Evolutionary conservation across 2,113 vertebrate species (phyloP).

Genomic region (Gracilinanus agilis): DNA sequence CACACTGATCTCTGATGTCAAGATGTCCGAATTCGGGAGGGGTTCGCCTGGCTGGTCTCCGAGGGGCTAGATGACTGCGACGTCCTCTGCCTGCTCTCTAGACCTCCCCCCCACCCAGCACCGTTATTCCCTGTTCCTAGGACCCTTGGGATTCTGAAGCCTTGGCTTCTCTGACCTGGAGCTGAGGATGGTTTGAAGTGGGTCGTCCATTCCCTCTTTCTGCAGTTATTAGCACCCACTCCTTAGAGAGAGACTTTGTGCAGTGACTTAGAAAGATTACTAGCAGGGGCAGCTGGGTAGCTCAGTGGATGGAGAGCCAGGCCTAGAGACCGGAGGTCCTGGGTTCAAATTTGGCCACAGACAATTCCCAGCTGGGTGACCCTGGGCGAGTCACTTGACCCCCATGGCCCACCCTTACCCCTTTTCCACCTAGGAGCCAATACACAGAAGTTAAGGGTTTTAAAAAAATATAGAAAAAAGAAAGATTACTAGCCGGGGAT

Average conservation of each 20-base stretch:
- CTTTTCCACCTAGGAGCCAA: no score
- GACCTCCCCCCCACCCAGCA: no score
- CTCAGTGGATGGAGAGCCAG: no score
- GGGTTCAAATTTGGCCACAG: no score
- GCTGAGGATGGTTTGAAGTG: background rate
- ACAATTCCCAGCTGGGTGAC: no score
- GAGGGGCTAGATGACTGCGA: background rate
- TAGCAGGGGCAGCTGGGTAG: no score
- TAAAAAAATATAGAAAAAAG: no score
- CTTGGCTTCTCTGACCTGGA: background rate
- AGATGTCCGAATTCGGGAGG: background rate
- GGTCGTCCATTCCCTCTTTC: background rate
- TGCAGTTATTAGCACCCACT: background rate
- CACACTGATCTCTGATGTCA: background rate
- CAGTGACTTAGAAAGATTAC: background rate
- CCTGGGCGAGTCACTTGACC: no score
- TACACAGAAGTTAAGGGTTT: no score
- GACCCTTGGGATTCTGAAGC: background rate
- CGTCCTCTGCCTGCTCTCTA: background rate
- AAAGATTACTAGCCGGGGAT: no score
- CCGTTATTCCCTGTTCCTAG: background rate
- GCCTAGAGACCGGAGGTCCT: no score
- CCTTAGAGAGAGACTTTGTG: background rate
- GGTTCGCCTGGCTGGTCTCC: background rate
- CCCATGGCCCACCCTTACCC: no score